Conservation (phyloP, 2,113 vertebrate genomes). For the Poeciliopsis occidentalis region DNA sequence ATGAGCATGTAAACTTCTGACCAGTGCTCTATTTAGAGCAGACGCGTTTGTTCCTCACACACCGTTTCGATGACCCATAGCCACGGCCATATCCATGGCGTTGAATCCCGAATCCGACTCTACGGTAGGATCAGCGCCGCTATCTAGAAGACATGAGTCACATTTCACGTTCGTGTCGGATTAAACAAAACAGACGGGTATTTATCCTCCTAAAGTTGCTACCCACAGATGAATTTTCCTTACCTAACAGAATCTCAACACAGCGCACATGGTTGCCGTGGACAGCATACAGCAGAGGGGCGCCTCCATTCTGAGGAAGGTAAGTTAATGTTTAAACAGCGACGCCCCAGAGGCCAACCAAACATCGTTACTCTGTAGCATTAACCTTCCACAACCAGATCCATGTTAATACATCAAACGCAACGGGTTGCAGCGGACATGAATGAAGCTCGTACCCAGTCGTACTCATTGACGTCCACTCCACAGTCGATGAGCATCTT, state of each 20-base stretch:
- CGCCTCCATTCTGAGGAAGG: conserved; percentile 91
- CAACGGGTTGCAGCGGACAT: background rate
- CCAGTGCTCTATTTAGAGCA: background rate
- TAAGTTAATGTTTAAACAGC: background rate
- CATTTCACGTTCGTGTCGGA: background rate
- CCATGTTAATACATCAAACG: background rate
- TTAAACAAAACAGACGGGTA: background rate
- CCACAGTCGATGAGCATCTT: conserved; percentile 98
- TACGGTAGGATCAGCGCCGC: conserved; percentile 92
- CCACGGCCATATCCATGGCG: conserved; percentile 98
- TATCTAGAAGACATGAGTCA: conserved; percentile 79
- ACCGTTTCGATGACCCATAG: conserved; percentile 95
- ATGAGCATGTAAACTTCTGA: background rate
- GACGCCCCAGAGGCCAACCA: no score
- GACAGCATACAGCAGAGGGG: conserved; percentile 95
- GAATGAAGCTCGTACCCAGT: conserved; percentile 84
- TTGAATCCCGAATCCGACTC: conserved; percentile 98
- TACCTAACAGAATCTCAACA: conserved; percentile 95
- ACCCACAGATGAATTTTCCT: conserved; percentile 23
- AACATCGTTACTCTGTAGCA: no score
- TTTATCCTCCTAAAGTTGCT: background rate
- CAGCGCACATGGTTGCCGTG: conserved; percentile 97
- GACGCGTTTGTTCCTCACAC: conserved; percentile 34
- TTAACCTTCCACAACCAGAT: background rate
- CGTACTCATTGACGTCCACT: conserved; percentile 98